phyloP scores from a whole-genome alignment of 2,797 vertebrate species.

The Chiroxiphia lanceolata region DNA sequence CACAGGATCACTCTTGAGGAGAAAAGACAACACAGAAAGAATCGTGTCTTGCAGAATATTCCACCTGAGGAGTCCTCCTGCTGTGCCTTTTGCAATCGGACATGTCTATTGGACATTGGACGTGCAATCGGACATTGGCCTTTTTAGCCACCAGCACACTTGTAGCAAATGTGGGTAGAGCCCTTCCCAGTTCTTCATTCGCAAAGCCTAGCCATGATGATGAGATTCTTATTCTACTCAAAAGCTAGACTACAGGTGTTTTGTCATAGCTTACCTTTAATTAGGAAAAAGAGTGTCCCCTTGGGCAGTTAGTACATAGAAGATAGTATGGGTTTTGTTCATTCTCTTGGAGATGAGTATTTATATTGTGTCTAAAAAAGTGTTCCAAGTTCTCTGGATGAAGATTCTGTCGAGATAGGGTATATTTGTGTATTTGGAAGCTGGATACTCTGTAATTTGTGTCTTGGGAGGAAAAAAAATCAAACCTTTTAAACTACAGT shows the following conservation, averaged over 20 bases:
- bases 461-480: fast-evolving
- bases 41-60: too few relatives aligned
- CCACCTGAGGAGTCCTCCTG: too few relatives aligned
- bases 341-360: not conserved
- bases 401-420: not conserved
- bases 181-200: too few relatives aligned
- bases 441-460: not conserved
- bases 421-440: not conserved
- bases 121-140: too few relatives aligned
- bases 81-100: too few relatives aligned
- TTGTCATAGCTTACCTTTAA: not conserved
- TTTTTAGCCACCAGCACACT: too few relatives aligned
- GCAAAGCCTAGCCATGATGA: too few relatives aligned
- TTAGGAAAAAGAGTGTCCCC: not conserved
- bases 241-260: not conserved
- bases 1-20: too few relatives aligned
- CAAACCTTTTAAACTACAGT: not conserved
- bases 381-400: not conserved
- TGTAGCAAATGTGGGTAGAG: too few relatives aligned
- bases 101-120: too few relatives aligned
- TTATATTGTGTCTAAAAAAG: not conserved
- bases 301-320: not conserved
- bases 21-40: too few relatives aligned
- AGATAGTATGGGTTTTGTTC: not conserved
- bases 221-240: not conserved